Base-by-base conservation (phyloP, 2,797 vertebrate genomes). In the Myripristis murdjan region DNA sequence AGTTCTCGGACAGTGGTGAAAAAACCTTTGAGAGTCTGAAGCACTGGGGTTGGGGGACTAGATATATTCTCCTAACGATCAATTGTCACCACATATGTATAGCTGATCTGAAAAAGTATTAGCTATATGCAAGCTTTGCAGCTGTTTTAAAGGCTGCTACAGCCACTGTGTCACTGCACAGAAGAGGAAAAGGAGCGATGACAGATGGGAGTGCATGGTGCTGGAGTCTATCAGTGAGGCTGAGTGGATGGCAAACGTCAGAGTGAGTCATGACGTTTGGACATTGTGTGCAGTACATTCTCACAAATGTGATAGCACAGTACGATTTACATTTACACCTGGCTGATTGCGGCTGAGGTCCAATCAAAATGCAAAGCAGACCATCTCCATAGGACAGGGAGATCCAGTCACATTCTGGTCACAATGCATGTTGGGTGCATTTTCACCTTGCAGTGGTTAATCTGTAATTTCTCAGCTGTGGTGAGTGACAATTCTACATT, bases 301-400 rank as follows among this genome's bases (percentile, higher is more conserved):
- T 79, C 64, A 66, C 35, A 59, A 72, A n/a, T n/a, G n/a, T n/a
- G 49, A 76, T 31, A 14, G 43, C 4, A 3, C 47, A 33, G 41
- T 24, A 28, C 43, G 1, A 28, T 16, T 20, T 6, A 7, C 53
- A 53, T 81, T 31, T 81, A 51, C 65, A 77, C 73, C 61, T 63
- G 41, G 70, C 48, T n/a, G 63, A 63, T 24, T 69, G 28, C 7
- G 28, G 39, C 20, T 3, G 62, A 62, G 56, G 73, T 65, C 61
- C 16, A 18, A 53, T 58, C 6, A 5, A 26, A 26, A n/a, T n/a
- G 7, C 11, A 48, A 70, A 24, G 26, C 35, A 1, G 41, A 70
- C 24, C 35, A 18, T 51, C 61, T 43, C 48, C 33, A 58, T 37
- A 28, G 16, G 8, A 46, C 18, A 41, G n/a, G 22, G 35, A 62